Evolutionary conservation across 2,797 vertebrate genomes (phyloP).

Genomic region (Syngnathus acus): DNA sequence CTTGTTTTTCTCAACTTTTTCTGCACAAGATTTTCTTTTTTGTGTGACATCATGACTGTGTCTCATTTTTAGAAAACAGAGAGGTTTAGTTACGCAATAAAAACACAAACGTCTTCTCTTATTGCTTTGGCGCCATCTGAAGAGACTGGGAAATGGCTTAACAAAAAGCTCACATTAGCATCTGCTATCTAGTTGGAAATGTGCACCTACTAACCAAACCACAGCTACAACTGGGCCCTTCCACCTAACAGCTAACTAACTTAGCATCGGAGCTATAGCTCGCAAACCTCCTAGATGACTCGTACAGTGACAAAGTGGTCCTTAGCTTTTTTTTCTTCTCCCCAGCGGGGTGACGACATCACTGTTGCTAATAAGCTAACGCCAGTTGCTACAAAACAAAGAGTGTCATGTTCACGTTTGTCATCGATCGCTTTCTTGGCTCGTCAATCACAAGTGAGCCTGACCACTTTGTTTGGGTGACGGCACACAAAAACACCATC

Average conservation of each 20-base stretch:
- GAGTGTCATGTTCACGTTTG: neutral
- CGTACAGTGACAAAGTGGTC: neutral
- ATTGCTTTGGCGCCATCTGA: neutral
- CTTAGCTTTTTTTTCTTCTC: neutral
- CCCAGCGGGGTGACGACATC: neutral
- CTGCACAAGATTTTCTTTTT: too few relatives aligned
- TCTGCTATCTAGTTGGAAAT: neutral
- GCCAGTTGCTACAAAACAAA: neutral
- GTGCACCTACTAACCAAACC: neutral
- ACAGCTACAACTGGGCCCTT: neutral
- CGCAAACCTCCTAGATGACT: neutral
- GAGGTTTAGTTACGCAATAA: neutral
- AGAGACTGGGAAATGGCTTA: neutral
- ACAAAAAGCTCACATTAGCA: neutral
- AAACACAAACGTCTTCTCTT: neutral
- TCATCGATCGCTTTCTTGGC: neutral
- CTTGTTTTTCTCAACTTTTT: too few relatives aligned
- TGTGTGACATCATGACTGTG: too few relatives aligned
- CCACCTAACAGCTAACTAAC: neutral
- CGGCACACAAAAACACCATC: neutral
- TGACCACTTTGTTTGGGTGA: neutral
- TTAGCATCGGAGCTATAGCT: neutral
- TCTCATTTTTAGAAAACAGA: too few relatives aligned
- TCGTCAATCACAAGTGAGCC: neutral
- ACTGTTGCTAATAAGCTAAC: neutral